A percentile compares a stretch with the other conserved stretches of the same genome.
phyloP scores from a whole-genome alignment of 2,888 invertebrate genomes.

The Cheilosia scutellata region DNA sequence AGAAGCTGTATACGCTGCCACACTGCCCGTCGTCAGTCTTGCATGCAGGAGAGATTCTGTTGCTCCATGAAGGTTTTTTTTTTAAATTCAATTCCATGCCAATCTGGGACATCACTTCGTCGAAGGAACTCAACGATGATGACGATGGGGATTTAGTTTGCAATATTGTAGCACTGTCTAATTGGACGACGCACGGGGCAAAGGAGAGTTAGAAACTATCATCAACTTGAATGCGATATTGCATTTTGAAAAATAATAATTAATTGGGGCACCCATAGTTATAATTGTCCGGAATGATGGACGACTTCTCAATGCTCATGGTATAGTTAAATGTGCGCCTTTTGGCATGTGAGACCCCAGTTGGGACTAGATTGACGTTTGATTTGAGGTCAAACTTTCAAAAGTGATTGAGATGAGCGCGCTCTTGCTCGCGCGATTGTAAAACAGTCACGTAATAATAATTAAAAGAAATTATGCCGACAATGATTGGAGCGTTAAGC shows the following conservation, averaged over 20 bases:
- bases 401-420: slow-evolving; percentile 69
- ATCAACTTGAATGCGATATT: slow-evolving; percentile 61
- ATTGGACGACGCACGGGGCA: slow-evolving; percentile 40
- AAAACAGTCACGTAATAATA: slow-evolving; percentile 75
- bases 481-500: slow-evolving; percentile 61
- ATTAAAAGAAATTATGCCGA: slow-evolving; percentile 74
- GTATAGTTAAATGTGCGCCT: slow-evolving; percentile 31
- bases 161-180: slow-evolving; percentile 45
- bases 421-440: slow-evolving; percentile 42
- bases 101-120: slow-evolving; percentile 63
- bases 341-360: slow-evolving; percentile 39
- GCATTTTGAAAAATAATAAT: slow-evolving; percentile 75
- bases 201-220: slow-evolving; percentile 45
- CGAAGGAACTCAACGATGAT: slow-evolving; percentile 49
- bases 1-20: slow-evolving; percentile 40
- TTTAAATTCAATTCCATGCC: slow-evolving; percentile 39
- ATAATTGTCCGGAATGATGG: slow-evolving; percentile 66
- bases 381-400: slow-evolving; percentile 76
- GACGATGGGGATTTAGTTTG: slow-evolving; percentile 4
- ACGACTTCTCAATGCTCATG: slow-evolving; percentile 17
- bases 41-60: not conserved
- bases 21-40: slow-evolving; percentile 13
- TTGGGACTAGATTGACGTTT: slow-evolving; percentile 60
- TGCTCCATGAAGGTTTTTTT: not conserved
- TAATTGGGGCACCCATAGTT: slow-evolving; percentile 73